Percentiles rank a stretch among this genome's conserved stretches.
These are phyloP conservation scores for Telmatochromis sp. DNA, from an alignment of 2,113 vertebrate genomes.

Conservation along the genomic window DNA sequence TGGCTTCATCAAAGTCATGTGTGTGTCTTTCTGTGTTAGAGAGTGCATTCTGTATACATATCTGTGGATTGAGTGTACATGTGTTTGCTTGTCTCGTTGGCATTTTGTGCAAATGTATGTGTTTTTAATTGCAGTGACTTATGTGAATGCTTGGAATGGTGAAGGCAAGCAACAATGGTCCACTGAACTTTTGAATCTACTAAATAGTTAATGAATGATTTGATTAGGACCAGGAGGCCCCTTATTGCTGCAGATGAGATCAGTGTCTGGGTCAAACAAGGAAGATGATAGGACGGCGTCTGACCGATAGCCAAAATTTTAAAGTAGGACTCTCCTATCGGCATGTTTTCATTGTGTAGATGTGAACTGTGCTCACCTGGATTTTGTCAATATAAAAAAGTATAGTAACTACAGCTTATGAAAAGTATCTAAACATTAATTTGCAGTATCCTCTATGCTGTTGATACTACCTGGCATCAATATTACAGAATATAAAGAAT, in stretches of 20 bases:
- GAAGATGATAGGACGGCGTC: conserved; percentile 1
- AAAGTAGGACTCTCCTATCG: background rate
- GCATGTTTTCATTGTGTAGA: background rate
- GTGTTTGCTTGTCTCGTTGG: background rate
- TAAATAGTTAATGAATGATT: conserved; percentile 63
- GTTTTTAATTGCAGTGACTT: conserved; percentile 14
- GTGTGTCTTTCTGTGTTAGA: background rate
- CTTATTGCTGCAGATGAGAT: conserved; percentile 47
- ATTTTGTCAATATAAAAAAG: background rate
- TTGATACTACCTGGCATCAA: background rate
- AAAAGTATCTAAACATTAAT: background rate
- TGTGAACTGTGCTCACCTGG: background rate
- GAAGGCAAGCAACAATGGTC: conserved; percentile 22
- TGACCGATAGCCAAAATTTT: background rate
- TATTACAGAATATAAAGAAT: background rate
- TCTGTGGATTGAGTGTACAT: background rate
- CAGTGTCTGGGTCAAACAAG: conserved; percentile 45
- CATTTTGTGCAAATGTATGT: background rate
- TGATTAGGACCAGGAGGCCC: conserved; percentile 53
- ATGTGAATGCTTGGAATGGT: background rate
- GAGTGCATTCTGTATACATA: background rate
- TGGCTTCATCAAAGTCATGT: conserved; percentile 35
- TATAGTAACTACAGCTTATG: background rate
- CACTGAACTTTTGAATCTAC: conserved; percentile 47
- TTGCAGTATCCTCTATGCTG: background rate